Conservation (phyloP, 2,888 invertebrate genomes). For the Drosophila aldrichi region DNA sequence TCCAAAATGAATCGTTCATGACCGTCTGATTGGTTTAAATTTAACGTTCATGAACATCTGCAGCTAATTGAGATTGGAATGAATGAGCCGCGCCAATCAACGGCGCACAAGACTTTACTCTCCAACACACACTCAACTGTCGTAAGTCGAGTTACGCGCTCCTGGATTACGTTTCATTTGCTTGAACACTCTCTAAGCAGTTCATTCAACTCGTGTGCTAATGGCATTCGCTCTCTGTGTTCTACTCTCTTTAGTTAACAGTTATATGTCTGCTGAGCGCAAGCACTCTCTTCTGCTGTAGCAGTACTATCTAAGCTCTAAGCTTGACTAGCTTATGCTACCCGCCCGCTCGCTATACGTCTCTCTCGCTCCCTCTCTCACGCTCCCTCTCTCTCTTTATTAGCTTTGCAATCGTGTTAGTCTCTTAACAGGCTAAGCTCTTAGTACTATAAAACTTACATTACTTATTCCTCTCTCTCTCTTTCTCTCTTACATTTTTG, state of each 20-base stretch:
- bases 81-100: not conserved
- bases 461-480: not conserved
- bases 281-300: not conserved
- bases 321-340: not conserved
- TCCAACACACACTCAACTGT: not conserved
- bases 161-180: not conserved
- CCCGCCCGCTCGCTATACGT: not conserved
- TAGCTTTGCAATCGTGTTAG: not conserved
- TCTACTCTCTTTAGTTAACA: not conserved
- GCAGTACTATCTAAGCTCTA: not conserved
- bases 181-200: not conserved
- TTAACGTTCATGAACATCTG: not conserved
- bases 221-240: not conserved
- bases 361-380: not conserved
- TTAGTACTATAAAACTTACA: not conserved
- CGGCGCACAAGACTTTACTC: not conserved
- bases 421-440: not conserved
- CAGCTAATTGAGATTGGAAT: not conserved
- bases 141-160: not conserved
- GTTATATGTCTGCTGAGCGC: not conserved
- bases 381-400: not conserved
- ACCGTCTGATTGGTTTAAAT: not conserved
- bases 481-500: conserved; percentile 12
- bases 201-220: not conserved
- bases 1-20: not conserved